These are phyloP conservation scores for Etheostoma cragini DNA, from an alignment of 2,113 vertebrate species.

Conservation along the genomic window DNA sequence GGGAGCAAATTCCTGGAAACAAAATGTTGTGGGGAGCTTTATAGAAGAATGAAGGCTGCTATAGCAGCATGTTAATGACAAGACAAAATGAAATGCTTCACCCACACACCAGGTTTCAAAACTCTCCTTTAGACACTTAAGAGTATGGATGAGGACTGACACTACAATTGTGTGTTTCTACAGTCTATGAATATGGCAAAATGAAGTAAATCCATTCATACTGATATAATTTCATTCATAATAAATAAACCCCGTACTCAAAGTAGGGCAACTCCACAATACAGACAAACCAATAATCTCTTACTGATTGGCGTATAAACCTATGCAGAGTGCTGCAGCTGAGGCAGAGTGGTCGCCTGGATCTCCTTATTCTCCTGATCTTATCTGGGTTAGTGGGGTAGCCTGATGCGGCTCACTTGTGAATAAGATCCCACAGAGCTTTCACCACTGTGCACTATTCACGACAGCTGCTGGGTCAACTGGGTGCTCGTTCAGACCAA, in stretches of 20 bases:
- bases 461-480: slow-evolving; percentile 33
- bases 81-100: neutral
- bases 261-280: slow-evolving; percentile 7
- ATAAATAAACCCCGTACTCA: neutral
- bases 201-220: neutral
- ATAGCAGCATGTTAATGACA: too few relatives aligned
- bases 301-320: neutral
- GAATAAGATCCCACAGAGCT: slow-evolving; percentile 56
- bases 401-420: slow-evolving; percentile 30
- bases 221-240: neutral
- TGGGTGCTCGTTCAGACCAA: neutral
- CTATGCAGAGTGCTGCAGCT: slow-evolving; percentile 6
- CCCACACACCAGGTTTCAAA: neutral
- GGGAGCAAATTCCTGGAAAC: neutral
- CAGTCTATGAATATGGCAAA: neutral
- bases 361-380: slow-evolving; percentile 45
- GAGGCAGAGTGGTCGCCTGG: slow-evolving; percentile 11
- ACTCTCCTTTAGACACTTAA: neutral
- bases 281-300: slow-evolving; percentile 7
- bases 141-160: neutral
- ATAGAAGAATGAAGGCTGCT: neutral
- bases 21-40: neutral
- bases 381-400: slow-evolving; percentile 69
- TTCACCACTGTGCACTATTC: slow-evolving; percentile 35
- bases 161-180: neutral